phyloP scores from a whole-genome alignment of 2,888 invertebrate species.

The Beris chalybata region DNA sequence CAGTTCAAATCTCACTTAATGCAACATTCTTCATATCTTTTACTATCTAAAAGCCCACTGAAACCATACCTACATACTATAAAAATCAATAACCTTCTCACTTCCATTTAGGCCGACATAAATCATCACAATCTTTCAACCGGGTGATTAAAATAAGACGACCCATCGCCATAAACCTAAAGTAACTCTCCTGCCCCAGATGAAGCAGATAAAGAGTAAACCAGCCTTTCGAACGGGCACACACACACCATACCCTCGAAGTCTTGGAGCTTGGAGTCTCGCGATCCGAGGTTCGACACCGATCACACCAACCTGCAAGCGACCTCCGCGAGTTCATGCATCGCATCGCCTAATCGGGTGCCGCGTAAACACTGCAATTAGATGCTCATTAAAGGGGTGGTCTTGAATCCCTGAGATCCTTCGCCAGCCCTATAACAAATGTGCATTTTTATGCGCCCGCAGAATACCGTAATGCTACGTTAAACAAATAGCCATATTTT shows the following conservation, averaged over 20 bases:
- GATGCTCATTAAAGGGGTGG: constrained; percentile 58
- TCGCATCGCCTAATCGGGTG: constrained; percentile 33
- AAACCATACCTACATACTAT: too few species aligned
- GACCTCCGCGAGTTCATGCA: constrained; percentile 23
- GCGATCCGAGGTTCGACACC: too few species aligned
- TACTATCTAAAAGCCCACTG: too few species aligned
- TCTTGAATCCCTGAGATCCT: constrained; percentile 43
- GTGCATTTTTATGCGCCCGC: constrained; percentile 25
- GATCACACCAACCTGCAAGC: not conserved
- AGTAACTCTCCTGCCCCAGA: constrained; percentile 11
- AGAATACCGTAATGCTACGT: constrained; percentile 26
- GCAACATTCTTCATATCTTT: too few species aligned
- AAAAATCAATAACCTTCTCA: constrained; percentile 28
- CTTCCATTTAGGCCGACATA: constrained; percentile 18
- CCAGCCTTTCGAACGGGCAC: too few species aligned
- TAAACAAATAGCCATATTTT: constrained; percentile 43
- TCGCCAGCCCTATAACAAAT: constrained; percentile 24
- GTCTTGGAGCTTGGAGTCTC: too few species aligned
- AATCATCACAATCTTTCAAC: constrained; percentile 27
- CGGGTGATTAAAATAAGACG: constrained; percentile 27
- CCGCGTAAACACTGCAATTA: constrained; percentile 52
- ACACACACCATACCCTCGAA: too few species aligned
- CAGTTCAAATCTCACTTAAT: too few species aligned
- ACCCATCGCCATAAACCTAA: constrained; percentile 27
- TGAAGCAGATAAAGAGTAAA: not conserved